phyloP scores from a whole-genome alignment of 2,797 vertebrate genomes.

The Myotis planiceps region DNA sequence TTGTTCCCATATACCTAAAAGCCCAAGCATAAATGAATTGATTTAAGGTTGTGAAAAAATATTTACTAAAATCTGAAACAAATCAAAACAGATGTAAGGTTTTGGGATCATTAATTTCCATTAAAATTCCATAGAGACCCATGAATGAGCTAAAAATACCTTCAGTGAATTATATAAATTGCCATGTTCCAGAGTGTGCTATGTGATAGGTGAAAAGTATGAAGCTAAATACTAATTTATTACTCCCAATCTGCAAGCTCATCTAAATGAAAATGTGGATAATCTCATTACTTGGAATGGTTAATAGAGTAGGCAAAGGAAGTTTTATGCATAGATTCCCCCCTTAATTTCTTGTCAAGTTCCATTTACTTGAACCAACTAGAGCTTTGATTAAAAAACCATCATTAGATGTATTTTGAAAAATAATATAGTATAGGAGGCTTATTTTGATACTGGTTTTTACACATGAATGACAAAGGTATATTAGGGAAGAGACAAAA shows the following conservation, averaged over 20 bases:
- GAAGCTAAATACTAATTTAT: not conserved
- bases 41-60: slow-evolving; percentile 50
- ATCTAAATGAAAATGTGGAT: not conserved
- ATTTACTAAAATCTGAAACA: slow-evolving; percentile 65
- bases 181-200: not conserved
- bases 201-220: not conserved
- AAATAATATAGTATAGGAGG: not conserved
- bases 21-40: slow-evolving; percentile 36
- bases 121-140: slow-evolving; percentile 38
- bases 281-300: not conserved
- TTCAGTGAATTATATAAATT: not conserved
- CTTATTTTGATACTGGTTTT: slow-evolving; percentile 41
- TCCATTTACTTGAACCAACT: not conserved
- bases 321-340: not conserved
- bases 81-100: slow-evolving; percentile 69
- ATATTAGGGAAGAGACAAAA: slow-evolving; percentile 2
- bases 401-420: slow-evolving; percentile 37
- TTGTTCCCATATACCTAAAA: slow-evolving; percentile 7
- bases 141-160: slow-evolving; percentile 38
- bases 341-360: not conserved
- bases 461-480: not conserved
- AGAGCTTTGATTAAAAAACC: not conserved
- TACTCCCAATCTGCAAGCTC: not conserved
- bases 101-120: slow-evolving; percentile 60
- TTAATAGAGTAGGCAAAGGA: not conserved